Evolutionary conservation across 2,113 vertebrate species (phyloP), one percentile per base, ranked within the genome.

Genomic region (Azemiops feae): DNA sequence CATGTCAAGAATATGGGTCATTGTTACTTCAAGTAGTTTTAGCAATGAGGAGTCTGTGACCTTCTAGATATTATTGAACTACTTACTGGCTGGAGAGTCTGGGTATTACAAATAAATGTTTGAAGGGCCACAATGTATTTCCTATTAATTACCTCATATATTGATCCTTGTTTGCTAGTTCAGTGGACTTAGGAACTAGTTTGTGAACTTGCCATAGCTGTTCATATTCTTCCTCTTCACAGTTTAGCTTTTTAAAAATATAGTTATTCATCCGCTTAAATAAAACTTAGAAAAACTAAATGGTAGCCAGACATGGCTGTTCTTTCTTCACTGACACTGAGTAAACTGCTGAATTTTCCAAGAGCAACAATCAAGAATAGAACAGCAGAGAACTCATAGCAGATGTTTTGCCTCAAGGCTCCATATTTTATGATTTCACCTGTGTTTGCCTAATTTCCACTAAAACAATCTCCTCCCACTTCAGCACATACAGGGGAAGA

Each of bases 341-440:
- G n/a, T 93, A 43, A 91, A 39, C 0, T 50, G 64, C 54, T 95
- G 47, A 94, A 94, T 39, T 1, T 18, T 92, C 6, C 5, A 92
- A 94, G 57, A 95, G 4, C 6, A 95, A 43, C 23, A 92, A 45
- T 94, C 54, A 91, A 93, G 86, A 92, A 64, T 64, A 89, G 93
- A 93, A 20, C 88, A 85, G 0, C 1, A 94, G 92, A 88, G 52
- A 88, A 69, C 89, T 92, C 92, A 88, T 86, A 0, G 2, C 52
- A 91, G 39, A 20, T 94, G 25, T 95, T 96, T 95, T 95, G 23
- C 92, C 55, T 92, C 87, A 89, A 89, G 23, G 27, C 91, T 50
- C 8, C 3, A 1, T 20, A 1, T 30, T 11, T 95, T 90, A 90
- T 52, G 93, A 23, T 53, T 93, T 20, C 50, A 86, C 57, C 87